Evolutionary conservation across 2,888 invertebrate genomes (phyloP), one percentile per base, ranked within the genome.

Genomic region (Pachymerium ferrugineum): DNA sequence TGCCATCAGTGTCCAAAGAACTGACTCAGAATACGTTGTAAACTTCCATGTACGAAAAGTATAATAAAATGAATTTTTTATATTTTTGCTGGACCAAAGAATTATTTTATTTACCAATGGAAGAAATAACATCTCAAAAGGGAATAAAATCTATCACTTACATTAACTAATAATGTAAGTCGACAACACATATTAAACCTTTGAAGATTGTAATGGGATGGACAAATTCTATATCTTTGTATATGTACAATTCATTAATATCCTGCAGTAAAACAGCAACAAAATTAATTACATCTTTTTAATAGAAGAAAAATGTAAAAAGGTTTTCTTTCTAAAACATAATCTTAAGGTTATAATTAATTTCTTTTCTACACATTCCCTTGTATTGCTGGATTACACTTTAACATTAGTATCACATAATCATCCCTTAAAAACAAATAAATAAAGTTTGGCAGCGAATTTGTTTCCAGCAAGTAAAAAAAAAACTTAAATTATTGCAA

Each of bases 1-100:
- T 83, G 92, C 94, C 8, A 94, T 97, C 77, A 96, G 95, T 80
- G 93, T 97, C 8, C 97, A 97, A 82, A 86, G 96, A 78, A 92
- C 94, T 10, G 92, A 94, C 83, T 88, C 92, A 0, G 94, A 94
- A 81, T 97, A 97, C 82, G 91, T 94, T 75, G 94, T 96, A 70
- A 97, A 97, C 85, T 93, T 97, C 83, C 97, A 97, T 81, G 88
- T 97, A 74, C 86, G 94, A 80, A 89, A 91, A 78, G 78, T 16
- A 54, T 54, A 14, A 70, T 68, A 68, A 68, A 14, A 22, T 4
- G 6, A 28, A 14, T 12, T 12, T 5, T 14, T 12, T 10, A 68
- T 25, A 10, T 35, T 12, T n/a, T 19, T 54, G 54, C 54, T 54
- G 54, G 54, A 54, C 16, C 54, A 54, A 54, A n/a, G 22, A 25